phyloP scores from a whole-genome alignment of 2,113 vertebrate genomes.

The Rhinogobius similis region DNA sequence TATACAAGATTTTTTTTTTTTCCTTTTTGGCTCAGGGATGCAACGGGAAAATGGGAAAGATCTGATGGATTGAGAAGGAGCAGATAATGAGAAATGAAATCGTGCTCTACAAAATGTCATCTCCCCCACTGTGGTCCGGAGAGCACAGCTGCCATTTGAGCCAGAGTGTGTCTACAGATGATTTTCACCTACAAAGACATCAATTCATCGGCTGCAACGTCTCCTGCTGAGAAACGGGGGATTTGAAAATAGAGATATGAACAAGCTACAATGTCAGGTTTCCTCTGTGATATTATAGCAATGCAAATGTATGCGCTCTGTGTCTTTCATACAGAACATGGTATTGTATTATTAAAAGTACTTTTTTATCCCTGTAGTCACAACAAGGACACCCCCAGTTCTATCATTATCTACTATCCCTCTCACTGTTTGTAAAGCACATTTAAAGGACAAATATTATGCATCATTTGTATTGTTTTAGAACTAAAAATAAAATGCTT shows the following conservation, averaged over 20 bases:
- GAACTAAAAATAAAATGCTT: too few relatives aligned
- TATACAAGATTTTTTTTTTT: constrained; percentile 30
- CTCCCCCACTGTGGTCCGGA: constrained; percentile 57
- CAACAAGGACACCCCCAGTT: too few relatives aligned
- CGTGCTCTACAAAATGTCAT: constrained; percentile 66
- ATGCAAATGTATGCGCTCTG: too few relatives aligned
- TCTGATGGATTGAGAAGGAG: constrained; percentile 52
- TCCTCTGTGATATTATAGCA: too few relatives aligned
- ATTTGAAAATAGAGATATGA: constrained; percentile 59
- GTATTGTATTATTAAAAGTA: too few relatives aligned
- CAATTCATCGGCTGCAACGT: constrained; percentile 50
- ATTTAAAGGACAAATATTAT: too few relatives aligned
- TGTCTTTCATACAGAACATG: too few relatives aligned
- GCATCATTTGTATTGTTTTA: too few relatives aligned
- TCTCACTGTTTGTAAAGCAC: too few relatives aligned
- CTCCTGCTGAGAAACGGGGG: constrained; percentile 47
- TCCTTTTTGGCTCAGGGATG: constrained; percentile 35
- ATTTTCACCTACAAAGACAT: constrained; percentile 63
- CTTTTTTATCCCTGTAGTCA: too few relatives aligned
- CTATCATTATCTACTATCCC: too few relatives aligned
- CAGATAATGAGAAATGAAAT: constrained; percentile 70
- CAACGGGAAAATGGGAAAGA: constrained; percentile 17
- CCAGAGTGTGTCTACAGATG: constrained; percentile 55
- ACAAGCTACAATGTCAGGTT: constrained; percentile 37
- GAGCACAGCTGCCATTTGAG: constrained; percentile 62